Conservation (phyloP, 1,140 invertebrate genomes). For the Heliconius hewitsoni region DNA sequence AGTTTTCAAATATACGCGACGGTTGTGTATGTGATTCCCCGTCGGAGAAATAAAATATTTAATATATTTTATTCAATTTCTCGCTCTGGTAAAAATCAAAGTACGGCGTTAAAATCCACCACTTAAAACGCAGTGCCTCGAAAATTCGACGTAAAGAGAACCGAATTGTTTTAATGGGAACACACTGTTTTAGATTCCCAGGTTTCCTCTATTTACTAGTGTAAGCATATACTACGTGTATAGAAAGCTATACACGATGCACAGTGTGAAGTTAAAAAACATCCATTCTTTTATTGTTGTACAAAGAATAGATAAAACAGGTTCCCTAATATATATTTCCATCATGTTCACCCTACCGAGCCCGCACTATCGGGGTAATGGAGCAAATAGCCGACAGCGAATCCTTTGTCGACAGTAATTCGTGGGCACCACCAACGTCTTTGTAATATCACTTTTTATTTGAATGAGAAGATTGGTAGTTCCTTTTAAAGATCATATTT, state of each 20-base stretch:
- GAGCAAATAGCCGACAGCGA: constrained; percentile 48
- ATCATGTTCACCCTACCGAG: constrained; percentile 39
- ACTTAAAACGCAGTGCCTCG: too few species aligned
- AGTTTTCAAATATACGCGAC: too few species aligned
- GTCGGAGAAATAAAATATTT: too few species aligned
- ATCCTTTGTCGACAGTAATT: constrained; percentile 47
- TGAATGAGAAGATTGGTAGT: constrained; percentile 15
- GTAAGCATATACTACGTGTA: too few species aligned
- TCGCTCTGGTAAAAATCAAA: too few species aligned
- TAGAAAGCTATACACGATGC: neutral
- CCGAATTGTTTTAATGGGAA: too few species aligned
- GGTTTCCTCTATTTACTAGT: neutral
- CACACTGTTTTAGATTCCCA: too few species aligned
- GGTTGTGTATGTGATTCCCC: too few species aligned
- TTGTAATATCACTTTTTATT: constrained; percentile 32
- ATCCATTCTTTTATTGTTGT: neutral
- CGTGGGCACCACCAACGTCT: constrained; percentile 39
- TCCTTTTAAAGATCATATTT: constrained; percentile 1
- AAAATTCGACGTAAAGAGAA: too few species aligned
- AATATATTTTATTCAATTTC: too few species aligned
- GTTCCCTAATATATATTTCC: constrained; percentile 2
- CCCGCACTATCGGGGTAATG: constrained; percentile 48
- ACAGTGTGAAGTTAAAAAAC: neutral
- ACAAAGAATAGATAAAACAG: neutral
- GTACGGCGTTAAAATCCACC: too few species aligned